These are phyloP conservation scores for Clarias macrocephalus DNA, from an alignment of 2,113 vertebrate genomes.

Conservation along the genomic window DNA sequence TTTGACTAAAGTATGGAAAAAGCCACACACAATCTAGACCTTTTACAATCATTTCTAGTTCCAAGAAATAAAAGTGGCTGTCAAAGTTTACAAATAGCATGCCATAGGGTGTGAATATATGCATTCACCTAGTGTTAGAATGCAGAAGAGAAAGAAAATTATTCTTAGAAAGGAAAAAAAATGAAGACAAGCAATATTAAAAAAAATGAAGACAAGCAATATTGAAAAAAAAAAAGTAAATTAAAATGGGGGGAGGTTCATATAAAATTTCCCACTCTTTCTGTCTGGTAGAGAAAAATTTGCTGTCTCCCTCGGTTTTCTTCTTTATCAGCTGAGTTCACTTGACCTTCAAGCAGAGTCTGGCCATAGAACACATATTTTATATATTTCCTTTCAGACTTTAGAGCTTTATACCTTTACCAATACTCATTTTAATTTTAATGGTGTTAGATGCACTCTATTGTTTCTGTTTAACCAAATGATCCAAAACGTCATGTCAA, in stretches of 20 bases:
- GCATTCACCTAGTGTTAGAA: too few relatives aligned
- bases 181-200: too few relatives aligned
- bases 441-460: background rate
- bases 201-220: background rate
- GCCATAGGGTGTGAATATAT: too few relatives aligned
- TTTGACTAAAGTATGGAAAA: too few relatives aligned
- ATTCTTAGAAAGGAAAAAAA: too few relatives aligned
- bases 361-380: conserved; percentile 2
- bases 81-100: background rate
- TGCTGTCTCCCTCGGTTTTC: background rate
- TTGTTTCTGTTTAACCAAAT: background rate
- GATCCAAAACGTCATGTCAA: background rate
- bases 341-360: conserved; percentile 10
- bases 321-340: conserved; percentile 12
- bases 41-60: too few relatives aligned
- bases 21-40: too few relatives aligned
- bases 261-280: background rate
- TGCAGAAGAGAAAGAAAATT: too few relatives aligned
- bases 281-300: background rate
- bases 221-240: background rate
- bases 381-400: background rate
- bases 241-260: background rate
- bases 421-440: conserved; percentile 23
- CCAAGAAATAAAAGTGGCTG: background rate
- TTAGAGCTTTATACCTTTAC: background rate